Base-by-base conservation (phyloP, 2,888 invertebrate species). In the Trachelus tabidus region DNA sequence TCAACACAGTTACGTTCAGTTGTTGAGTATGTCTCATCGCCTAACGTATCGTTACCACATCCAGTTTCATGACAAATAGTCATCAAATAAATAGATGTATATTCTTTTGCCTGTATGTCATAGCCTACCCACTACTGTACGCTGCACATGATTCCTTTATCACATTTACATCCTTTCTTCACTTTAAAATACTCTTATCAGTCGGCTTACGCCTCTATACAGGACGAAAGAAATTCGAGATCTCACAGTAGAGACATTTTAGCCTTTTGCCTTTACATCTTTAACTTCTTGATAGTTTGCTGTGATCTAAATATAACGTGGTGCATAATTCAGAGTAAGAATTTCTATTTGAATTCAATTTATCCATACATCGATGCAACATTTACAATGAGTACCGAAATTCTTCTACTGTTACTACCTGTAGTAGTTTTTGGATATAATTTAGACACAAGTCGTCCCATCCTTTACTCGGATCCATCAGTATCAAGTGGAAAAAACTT, bases 81-180 rank as follows among this genome's bases (percentile, higher is more conserved):
- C 15, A 40, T 68, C 76, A 34, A 80, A 81, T 77, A 77, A 78
- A 80, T 76, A 81, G 71, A 33, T 23, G 34, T 77, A 9, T 71
- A 37, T 69, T 30, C 15, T 56, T 56, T 33, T 31, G 71, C n/a
- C 71, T 30, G 30, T n/a, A 30, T 34, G 23, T 68, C 73, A 76
- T 79, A 34, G 33, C 76, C 75, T 40, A 15, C 69, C 69, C 76
- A 76, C 40, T n/a, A 33, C 68, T 73, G 30, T 73, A 34, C 33
- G 74, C 40, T 73, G 77, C 73, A 78, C 71, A 73, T 73, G 86
- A 85, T 85, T 84, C 79, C 75, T 75, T 87, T 88, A 88, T 88
- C 88, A 40, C 88, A 40, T 1, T 15, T 2, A 15, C 12, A 69
- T 74, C 68, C 82, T 85, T 88, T 87, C 88, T 85, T 85, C 79